These are phyloP conservation scores for Ferdinandea cuprea DNA, from an alignment of 2,888 invertebrate genomes.

Conservation along the genomic window DNA sequence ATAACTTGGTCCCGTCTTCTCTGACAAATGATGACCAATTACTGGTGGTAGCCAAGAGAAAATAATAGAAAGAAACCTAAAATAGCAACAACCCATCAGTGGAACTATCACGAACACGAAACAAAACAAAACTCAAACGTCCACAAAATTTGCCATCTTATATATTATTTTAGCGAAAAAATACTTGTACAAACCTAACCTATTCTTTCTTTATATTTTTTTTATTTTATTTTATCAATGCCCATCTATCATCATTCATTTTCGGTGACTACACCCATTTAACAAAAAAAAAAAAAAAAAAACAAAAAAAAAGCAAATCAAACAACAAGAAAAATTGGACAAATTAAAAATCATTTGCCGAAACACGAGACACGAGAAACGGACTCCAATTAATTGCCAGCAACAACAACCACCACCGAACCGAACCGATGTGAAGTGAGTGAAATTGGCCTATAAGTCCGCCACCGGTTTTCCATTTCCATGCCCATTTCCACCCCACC, in stretches of 20 bases:
- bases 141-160: slow-evolving; percentile 31
- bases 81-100: slow-evolving; percentile 46
- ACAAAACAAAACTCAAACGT: slow-evolving; percentile 1
- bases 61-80: slow-evolving; percentile 19
- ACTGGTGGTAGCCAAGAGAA: slow-evolving; percentile 21
- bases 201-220: not conserved
- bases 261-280: slow-evolving; percentile 62
- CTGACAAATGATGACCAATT: slow-evolving; percentile 54
- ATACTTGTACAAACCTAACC: too few species aligned
- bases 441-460: slow-evolving; percentile 64
- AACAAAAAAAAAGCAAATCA: not conserved
- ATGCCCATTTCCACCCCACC: too few species aligned
- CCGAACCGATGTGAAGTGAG: slow-evolving; percentile 44
- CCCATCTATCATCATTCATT: slow-evolving; percentile 64
- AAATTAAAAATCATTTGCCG: slow-evolving; percentile 67
- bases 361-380: slow-evolving; percentile 53
- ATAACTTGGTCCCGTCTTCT: slow-evolving; percentile 24
- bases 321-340: slow-evolving; percentile 49
- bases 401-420: slow-evolving; percentile 52
- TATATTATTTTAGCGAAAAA: too few species aligned
- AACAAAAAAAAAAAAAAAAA: slow-evolving; percentile 17
- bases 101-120: slow-evolving; percentile 56
- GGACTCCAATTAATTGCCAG: slow-evolving; percentile 62
- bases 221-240: slow-evolving; percentile 49
- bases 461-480: slow-evolving; percentile 26